These are phyloP conservation scores for Otolemur garnettii DNA, from an alignment of 2,113 vertebrate species.

Conservation along the genomic window DNA sequence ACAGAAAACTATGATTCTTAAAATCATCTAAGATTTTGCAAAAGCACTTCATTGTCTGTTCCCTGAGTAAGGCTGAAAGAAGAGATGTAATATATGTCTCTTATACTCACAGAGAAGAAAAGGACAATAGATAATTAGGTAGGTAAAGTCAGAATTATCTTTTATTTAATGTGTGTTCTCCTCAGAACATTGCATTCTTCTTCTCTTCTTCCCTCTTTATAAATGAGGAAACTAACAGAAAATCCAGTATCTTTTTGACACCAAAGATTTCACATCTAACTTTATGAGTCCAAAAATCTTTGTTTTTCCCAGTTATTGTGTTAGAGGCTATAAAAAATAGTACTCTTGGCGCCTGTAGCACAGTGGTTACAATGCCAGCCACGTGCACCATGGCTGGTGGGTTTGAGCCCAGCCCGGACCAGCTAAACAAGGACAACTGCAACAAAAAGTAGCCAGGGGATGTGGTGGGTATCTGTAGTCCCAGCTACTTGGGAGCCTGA, in stretches of 20 bases:
- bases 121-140: not conserved
- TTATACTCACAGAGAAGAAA: not conserved
- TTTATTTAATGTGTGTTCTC: not conserved
- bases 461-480: too few species aligned
- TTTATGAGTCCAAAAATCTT: slow-evolving; percentile 17
- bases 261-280: not conserved
- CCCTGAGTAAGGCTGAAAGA: not conserved
- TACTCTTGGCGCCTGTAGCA: too few species aligned
- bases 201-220: not conserved
- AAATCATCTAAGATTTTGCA: not conserved
- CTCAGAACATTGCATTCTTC: not conserved
- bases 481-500: too few species aligned
- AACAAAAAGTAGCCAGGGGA: too few species aligned
- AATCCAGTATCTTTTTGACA: not conserved
- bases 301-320: not conserved
- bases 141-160: not conserved
- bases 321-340: not conserved
- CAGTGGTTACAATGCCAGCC: too few species aligned
- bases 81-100: not conserved
- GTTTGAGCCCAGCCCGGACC: too few species aligned
- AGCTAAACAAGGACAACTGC: too few species aligned
- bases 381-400: too few species aligned
- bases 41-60: not conserved
- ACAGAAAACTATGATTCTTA: not conserved
- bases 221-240: slow-evolving; percentile 45